Percentiles rank a stretch among this genome's conserved stretches.
These are phyloP conservation scores for Daphoenositta chrysoptera DNA, from an alignment of 2,113 vertebrate species.

Conservation along the genomic window DNA sequence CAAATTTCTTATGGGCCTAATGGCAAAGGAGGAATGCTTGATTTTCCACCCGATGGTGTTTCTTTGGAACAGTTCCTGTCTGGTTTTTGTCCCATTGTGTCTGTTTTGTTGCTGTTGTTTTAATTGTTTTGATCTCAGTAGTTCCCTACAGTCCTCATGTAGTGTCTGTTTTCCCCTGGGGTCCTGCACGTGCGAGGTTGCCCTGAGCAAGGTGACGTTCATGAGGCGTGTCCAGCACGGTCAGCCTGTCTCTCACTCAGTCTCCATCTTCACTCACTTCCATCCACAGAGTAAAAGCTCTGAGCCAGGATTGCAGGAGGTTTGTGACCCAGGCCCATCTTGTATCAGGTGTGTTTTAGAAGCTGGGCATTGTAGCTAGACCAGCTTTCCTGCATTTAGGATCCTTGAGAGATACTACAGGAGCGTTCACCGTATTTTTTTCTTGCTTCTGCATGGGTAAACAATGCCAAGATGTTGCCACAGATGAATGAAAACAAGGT, in stretches of 20 bases:
- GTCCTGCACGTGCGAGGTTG: neutral
- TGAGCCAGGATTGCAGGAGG: neutral
- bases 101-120: constrained; percentile 45
- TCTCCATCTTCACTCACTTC: neutral
- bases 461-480: neutral
- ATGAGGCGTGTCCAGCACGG: neutral
- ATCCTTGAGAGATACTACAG: neutral
- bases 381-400: neutral
- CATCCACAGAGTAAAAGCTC: neutral
- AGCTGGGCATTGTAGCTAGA: neutral
- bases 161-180: constrained; percentile 31
- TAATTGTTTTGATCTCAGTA: constrained; percentile 34
- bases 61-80: constrained; percentile 67
- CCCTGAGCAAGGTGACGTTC: neutral
- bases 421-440: neutral
- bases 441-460: neutral
- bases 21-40: constrained; percentile 52
- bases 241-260: neutral
- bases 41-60: constrained; percentile 69
- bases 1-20: constrained; percentile 25
- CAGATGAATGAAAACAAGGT: neutral
- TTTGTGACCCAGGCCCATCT: neutral
- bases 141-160: constrained; percentile 6
- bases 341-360: neutral
- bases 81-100: constrained; percentile 64